Evolutionary conservation across 2,888 invertebrate species (phyloP).

Genomic region (Drosophila maculinotata): DNA sequence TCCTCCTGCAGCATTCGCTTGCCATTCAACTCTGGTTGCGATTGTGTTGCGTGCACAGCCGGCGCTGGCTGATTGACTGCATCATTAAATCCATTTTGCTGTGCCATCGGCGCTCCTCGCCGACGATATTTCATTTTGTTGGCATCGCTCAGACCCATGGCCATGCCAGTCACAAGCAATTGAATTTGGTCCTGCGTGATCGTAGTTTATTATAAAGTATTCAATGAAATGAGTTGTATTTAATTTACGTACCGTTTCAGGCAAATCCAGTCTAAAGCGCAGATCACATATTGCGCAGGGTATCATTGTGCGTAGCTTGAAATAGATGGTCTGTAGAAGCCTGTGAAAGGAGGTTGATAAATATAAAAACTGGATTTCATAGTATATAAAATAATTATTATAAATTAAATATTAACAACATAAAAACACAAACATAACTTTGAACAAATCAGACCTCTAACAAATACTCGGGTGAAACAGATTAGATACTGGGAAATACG

Average conservation of each 20-base stretch:
- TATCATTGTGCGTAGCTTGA: constrained; percentile 94
- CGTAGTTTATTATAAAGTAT: not conserved
- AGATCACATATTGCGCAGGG: constrained; percentile 94
- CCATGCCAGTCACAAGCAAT: constrained; percentile 91
- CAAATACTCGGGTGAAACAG: no score
- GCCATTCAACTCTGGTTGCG: constrained; percentile 64
- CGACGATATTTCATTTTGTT: constrained; percentile 86
- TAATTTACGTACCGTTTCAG: constrained; percentile 89
- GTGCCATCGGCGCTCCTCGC: constrained; percentile 51
- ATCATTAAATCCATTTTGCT: constrained; percentile 64
- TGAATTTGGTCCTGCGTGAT: constrained; percentile 88
- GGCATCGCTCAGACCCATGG: constrained; percentile 89
- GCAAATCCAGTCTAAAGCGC: constrained; percentile 93
- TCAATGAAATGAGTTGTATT: not conserved
- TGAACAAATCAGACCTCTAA: no score
- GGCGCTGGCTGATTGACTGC: constrained; percentile 23
- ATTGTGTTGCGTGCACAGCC: constrained; percentile 44
- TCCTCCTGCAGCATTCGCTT: constrained; percentile 86
- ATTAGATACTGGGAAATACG: no score
- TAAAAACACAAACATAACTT: no score
- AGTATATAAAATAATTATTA: no score
- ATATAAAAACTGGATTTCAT: not conserved
- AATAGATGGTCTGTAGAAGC: constrained; percentile 91
- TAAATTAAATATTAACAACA: no score
- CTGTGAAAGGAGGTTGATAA: constrained; percentile 74